Conservation (phyloP, 2,113 vertebrate species). For the Pica pica region DNA sequence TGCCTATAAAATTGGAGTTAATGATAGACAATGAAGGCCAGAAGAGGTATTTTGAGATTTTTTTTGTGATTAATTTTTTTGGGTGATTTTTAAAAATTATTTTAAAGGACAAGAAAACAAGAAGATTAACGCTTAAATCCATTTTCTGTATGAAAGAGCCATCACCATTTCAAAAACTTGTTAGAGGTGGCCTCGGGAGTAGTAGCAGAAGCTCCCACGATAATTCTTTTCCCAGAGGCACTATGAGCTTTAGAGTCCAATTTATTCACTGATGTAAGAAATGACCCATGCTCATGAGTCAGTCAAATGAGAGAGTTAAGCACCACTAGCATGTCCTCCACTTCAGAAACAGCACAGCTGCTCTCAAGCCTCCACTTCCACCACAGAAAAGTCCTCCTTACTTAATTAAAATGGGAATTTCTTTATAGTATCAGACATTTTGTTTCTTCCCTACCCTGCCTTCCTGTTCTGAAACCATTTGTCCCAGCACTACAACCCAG, state of each 20-base stretch:
- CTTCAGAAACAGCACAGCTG: not conserved
- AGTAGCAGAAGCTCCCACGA: not conserved
- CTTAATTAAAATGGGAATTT: not conserved
- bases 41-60: not conserved
- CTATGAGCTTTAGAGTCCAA: not conserved
- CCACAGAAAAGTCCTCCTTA: not conserved
- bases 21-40: not conserved
- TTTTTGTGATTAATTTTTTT: not conserved
- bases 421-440: not conserved
- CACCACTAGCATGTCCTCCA: not conserved
- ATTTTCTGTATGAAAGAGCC: not conserved
- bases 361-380: not conserved
- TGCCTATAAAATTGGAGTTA: not conserved
- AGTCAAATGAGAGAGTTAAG: not conserved
- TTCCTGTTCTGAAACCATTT: not conserved
- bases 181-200: not conserved
- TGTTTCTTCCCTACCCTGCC: not conserved
- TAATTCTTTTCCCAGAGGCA: slow-evolving; percentile 17
- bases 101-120: not conserved
- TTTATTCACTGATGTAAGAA: slow-evolving; percentile 24
- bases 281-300: not conserved
- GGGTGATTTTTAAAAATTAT: not conserved
- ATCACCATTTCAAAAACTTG: not conserved
- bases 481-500: not conserved
- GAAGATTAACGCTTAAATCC: not conserved